Percentiles rank a stretch among this genome's conserved stretches.
Conservation (phyloP, 23 tunicate genomes). For the Halocynthia roretzi region DNA sequence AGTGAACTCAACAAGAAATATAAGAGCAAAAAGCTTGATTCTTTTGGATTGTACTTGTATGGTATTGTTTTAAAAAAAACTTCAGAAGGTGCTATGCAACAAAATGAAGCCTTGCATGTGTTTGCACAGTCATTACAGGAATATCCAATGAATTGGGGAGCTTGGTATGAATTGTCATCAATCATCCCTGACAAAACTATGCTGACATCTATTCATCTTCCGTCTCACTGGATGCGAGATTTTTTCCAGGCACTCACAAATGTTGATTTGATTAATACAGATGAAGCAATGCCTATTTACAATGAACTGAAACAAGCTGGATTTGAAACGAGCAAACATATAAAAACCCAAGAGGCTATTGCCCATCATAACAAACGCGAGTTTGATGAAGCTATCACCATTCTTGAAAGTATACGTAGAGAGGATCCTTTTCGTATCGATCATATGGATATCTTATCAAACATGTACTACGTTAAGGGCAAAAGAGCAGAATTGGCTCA, state of each 20-base stretch:
- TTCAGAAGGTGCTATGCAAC: slow-evolving; percentile 50
- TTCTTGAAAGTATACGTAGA: slow-evolving; percentile 55
- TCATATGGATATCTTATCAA: slow-evolving; percentile 82
- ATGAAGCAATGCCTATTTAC: slow-evolving; percentile 62
- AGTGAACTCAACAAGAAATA: slow-evolving; percentile 36
- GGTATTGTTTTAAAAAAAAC: slow-evolving; percentile 69
- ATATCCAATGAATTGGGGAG: slow-evolving; percentile 84
- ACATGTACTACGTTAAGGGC: slow-evolving; percentile 90
- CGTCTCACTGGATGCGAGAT: slow-evolving; percentile 85
- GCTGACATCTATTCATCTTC: slow-evolving; percentile 61
- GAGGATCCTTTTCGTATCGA: slow-evolving; percentile 81
- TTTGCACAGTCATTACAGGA: slow-evolving; percentile 39
- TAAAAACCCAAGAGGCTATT: slow-evolving; percentile 83
- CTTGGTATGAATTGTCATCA: slow-evolving; percentile 76
- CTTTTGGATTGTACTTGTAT: slow-evolving; percentile 54
- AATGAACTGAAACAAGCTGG: slow-evolving; percentile 49
- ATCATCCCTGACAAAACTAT: slow-evolving; percentile 54
- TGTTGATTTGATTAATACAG: slow-evolving; percentile 55
- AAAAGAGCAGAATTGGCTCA: slow-evolving; percentile 59
- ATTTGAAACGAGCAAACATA: slow-evolving; percentile 48
- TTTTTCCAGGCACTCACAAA: slow-evolving; percentile 81
- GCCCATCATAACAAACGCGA: slow-evolving; percentile 80
- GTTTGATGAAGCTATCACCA: slow-evolving; percentile 59
- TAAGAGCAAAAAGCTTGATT: slow-evolving; percentile 35
- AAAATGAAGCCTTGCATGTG: slow-evolving; percentile 39